phyloP scores from a whole-genome alignment of 2,113 vertebrate genomes.

The Apteryx owenii region DNA sequence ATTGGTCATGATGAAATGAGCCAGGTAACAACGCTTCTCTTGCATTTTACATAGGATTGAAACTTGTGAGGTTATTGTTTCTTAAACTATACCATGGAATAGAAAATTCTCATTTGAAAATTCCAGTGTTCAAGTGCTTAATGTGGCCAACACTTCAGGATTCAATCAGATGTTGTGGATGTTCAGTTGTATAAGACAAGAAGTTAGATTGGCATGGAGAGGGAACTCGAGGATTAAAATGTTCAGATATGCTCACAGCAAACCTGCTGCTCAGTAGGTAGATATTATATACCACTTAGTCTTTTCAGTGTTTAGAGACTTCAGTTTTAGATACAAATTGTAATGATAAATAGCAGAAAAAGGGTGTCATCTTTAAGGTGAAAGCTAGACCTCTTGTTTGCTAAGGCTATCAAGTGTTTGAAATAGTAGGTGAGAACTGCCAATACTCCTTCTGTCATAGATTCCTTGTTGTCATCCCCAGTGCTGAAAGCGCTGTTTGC shows the following conservation, averaged over 20 bases:
- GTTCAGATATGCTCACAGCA: background rate
- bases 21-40: background rate
- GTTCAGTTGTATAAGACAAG: accelerated
- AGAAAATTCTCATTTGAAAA: background rate
- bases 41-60: background rate
- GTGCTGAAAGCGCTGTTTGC: background rate
- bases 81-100: background rate
- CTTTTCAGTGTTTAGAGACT: background rate
- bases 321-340: background rate
- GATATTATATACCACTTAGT: background rate
- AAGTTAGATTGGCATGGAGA: background rate
- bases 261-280: background rate
- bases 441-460: background rate
- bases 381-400: background rate
- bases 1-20: background rate
- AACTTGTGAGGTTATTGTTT: background rate
- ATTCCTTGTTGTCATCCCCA: background rate
- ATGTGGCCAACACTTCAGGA: background rate
- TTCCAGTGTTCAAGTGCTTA: background rate
- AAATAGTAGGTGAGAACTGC: background rate
- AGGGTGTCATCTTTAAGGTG: background rate
- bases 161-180: background rate
- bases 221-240: background rate
- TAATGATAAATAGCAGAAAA: background rate
- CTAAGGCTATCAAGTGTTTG: background rate